Base-by-base conservation (phyloP, 1,140 invertebrate species). In the Trichomalopsis sarcophagae region DNA sequence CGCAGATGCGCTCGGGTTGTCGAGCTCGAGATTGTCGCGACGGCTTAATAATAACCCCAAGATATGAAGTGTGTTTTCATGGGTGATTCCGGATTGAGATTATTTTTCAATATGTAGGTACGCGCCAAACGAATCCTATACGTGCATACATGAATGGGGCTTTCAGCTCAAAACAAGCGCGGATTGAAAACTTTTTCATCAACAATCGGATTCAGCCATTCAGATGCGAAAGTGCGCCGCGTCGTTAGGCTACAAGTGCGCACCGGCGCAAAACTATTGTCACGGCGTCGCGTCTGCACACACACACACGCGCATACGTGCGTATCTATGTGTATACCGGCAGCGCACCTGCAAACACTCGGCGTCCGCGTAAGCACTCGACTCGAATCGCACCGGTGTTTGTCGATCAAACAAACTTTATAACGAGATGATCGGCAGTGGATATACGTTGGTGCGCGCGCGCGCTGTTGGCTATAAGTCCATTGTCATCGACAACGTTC, bases 321-420 rank as follows among this genome's bases (percentile, higher is more conserved):
- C 13, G 27, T 66, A 27, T 36, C 21, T 75, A n/a, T 5, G 5
- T 5, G 5, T 75, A 27, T 62, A 33, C 11, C 74, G 47, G 4
- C 5, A 4, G 9, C 21, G 71, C 68, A 82, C 69, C 9, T 33
- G 47, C 69, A 62, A 73, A 82, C 23, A 82, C 36, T 23, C 69
- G 23, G 6, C 55, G 21, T 17, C 55, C 44, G 27, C 40, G 40
- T 81, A 71, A 81, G 27, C 62, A 13, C 40, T 71, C 23, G 68
- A 36, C 36, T 68, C 9, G 9, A 40, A n/a, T 81, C 68, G 50
- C 27, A 2, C 27, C 87, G 71, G 86, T 90, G 86, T 91, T 91
- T 90, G 86, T 86, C 85, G 85, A 89, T 88, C 89, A 90, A 91
- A 90, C 88, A 91, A 87, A 89, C 88, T 89, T 89, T 88, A 88